A percentile compares a stretch with the other conserved stretches of the same genome.
Conservation (phyloP, 1,140 invertebrate genomes). For the Tribolium madens region DNA sequence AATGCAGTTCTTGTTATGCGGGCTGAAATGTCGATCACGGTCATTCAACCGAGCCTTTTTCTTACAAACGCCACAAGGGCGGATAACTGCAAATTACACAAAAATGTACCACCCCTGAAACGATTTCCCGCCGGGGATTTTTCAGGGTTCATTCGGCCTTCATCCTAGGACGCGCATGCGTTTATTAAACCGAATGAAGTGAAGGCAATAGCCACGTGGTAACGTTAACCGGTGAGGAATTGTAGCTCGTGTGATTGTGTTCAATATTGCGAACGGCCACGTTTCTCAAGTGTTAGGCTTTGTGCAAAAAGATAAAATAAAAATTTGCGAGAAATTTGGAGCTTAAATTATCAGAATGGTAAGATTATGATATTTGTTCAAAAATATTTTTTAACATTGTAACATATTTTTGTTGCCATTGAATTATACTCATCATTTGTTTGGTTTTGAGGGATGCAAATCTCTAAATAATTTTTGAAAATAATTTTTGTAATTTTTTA, state of each 20-base stretch:
- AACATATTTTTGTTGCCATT: neutral
- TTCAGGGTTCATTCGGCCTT: neutral
- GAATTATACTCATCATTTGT: neutral
- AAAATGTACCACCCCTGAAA: neutral
- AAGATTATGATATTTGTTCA: neutral
- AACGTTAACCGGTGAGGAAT: conserved; percentile 21
- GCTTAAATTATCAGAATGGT: neutral
- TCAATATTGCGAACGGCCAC: conserved; percentile 20
- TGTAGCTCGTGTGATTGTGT: conserved; percentile 3
- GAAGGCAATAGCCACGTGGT: conserved; percentile 31
- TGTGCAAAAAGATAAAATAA: neutral
- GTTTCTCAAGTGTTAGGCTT: neutral
- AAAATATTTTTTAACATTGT: neutral
- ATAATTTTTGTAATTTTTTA: neutral
- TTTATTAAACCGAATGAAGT: conserved; percentile 1
- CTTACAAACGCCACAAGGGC: neutral
- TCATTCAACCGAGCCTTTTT: conserved; percentile 5
- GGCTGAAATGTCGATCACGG: conserved; percentile 33
- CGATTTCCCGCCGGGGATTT: neutral
- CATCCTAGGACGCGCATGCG: neutral
- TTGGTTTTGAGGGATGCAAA: neutral
- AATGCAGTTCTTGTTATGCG: neutral
- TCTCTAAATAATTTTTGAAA: too few relatives aligned
- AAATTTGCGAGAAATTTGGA: neutral
- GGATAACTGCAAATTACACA: neutral